Evolutionary conservation across 2,113 vertebrate genomes (phyloP).

Genomic region (Delphinapterus leucas): DNA sequence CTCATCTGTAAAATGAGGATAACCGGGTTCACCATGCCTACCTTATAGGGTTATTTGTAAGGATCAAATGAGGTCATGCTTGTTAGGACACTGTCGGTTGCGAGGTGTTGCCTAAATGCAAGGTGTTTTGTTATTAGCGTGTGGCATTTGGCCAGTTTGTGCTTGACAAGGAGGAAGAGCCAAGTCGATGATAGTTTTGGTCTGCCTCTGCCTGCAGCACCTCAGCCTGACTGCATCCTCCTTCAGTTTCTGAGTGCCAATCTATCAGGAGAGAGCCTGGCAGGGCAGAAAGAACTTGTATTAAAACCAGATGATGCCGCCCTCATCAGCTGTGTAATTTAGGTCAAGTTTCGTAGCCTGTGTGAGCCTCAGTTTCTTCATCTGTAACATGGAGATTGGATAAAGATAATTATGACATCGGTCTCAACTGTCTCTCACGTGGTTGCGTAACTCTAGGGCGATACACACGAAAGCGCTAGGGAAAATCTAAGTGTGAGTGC

Average conservation of each 20-base stretch:
- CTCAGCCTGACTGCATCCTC: background rate
- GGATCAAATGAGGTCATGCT: slow-evolving; percentile 23
- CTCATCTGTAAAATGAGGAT: background rate
- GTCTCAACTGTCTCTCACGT: background rate
- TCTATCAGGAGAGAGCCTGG: background rate
- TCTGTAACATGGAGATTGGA: background rate
- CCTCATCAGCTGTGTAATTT: background rate
- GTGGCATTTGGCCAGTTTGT: slow-evolving; percentile 46
- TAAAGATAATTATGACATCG: background rate
- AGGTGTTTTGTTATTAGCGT: slow-evolving; percentile 20
- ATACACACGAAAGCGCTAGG: background rate
- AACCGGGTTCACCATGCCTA: background rate
- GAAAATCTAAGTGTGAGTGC: background rate
- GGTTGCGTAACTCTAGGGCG: background rate
- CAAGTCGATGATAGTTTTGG: background rate
- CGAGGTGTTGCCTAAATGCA: background rate
- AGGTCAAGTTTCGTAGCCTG: background rate
- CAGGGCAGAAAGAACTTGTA: background rate
- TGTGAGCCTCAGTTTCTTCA: background rate
- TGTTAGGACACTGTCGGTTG: background rate
- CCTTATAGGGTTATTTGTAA: background rate
- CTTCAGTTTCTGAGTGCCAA: background rate
- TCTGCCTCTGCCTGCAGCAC: background rate
- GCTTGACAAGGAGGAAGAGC: slow-evolving; percentile 34
- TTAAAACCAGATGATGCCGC: background rate